Evolutionary conservation across 2,797 vertebrate species (phyloP).

Genomic region (Cottoperca gobio): DNA sequence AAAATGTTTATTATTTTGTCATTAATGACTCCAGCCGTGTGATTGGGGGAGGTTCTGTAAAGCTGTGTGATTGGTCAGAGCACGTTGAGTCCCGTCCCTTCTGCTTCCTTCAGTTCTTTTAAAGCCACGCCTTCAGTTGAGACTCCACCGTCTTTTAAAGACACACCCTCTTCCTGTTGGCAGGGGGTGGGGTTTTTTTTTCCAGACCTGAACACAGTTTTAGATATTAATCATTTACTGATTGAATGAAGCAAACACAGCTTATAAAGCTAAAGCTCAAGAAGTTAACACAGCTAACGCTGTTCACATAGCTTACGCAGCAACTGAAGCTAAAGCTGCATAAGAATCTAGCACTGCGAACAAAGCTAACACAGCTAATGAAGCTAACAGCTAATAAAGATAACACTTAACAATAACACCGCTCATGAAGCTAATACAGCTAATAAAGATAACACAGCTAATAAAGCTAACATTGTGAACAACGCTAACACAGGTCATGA

Average conservation of each 20-base stretch:
- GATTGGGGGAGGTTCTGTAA: not conserved
- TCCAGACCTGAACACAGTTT: constrained; percentile 29
- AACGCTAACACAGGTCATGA: not conserved
- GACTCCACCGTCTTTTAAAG: constrained; percentile 5
- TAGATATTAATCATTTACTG: no score
- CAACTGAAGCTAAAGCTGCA: no score
- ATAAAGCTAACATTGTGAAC: not conserved
- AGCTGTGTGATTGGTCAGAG: constrained; percentile 58
- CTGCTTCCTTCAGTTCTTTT: constrained; percentile 67
- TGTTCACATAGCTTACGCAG: no score
- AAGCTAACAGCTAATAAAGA: no score
- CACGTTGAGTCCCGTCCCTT: constrained; percentile 62
- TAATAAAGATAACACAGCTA: no score
- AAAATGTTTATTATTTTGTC: no score
- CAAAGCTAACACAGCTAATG: not conserved
- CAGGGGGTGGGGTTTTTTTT: not conserved
- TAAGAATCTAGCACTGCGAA: no score
- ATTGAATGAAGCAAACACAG: not conserved
- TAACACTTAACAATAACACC: no score
- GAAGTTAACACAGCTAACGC: no score
- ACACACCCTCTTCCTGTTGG: not conserved
- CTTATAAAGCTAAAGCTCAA: not conserved
- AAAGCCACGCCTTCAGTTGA: constrained; percentile 42
- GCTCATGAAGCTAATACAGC: not conserved
- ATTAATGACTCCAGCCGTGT: no score